A percentile compares a stretch with the other conserved stretches of the same genome.
Conservation (phyloP, 1,140 invertebrate species). For the Tetraneura akinire region DNA sequence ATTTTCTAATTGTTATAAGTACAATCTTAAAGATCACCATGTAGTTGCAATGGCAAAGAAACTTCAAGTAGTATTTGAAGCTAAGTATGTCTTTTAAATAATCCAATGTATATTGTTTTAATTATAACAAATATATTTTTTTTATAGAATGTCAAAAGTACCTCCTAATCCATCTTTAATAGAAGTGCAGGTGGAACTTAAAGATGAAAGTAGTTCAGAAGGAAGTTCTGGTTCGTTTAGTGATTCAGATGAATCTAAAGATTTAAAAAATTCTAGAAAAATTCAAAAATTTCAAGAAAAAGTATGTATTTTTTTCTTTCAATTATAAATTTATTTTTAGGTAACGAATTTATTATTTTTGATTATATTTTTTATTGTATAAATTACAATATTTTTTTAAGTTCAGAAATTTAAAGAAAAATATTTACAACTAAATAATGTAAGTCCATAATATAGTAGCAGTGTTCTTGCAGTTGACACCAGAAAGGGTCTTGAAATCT, state of each 20-base stretch:
- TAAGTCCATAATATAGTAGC: too few relatives aligned
- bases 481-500: too few relatives aligned
- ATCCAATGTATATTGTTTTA: background rate
- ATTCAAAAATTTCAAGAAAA: constrained; percentile 86
- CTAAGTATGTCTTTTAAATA: constrained; percentile 25
- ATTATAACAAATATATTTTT: background rate
- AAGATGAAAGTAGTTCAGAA: constrained; percentile 60
- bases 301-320: constrained; percentile 62
- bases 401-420: too few relatives aligned
- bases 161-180: constrained; percentile 37
- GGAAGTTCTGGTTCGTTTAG: constrained; percentile 74
- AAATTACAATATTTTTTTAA: too few relatives aligned
- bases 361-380: too few relatives aligned
- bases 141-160: constrained; percentile 46
- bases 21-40: constrained; percentile 96
- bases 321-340: too few relatives aligned
- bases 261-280: constrained; percentile 75
- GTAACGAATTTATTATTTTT: too few relatives aligned
- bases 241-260: constrained; percentile 79
- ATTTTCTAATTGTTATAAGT: constrained; percentile 99
- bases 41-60: constrained; percentile 96
- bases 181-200: constrained; percentile 34
- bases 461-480: too few relatives aligned
- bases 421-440: too few relatives aligned
- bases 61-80: constrained; percentile 96